Percentiles rank a stretch among this genome's conserved stretches.
phyloP scores from a whole-genome alignment of 2,113 vertebrate genomes.

The Phylloscopus trochiloides region DNA sequence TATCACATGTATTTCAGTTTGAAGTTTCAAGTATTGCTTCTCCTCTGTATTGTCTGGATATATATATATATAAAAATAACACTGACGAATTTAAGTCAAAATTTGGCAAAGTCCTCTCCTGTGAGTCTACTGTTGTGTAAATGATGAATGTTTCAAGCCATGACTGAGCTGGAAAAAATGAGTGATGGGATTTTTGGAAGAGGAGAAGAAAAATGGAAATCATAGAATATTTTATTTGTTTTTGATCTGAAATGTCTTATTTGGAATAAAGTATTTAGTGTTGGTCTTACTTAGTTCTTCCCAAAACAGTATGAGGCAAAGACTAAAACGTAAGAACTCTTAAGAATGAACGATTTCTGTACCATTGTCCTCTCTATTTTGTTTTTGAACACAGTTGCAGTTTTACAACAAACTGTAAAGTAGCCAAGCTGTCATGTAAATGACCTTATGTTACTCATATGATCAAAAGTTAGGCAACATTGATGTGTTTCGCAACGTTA shows the following conservation, averaged over 20 bases:
- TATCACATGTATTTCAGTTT: background rate
- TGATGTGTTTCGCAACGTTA: background rate
- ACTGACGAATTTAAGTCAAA: background rate
- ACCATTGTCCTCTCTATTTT: background rate
- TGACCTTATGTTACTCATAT: background rate
- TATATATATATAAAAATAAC: background rate
- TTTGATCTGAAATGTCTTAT: background rate
- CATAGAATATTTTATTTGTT: background rate
- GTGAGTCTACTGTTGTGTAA: background rate
- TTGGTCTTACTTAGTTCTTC: background rate
- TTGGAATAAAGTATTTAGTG: background rate
- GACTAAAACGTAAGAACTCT: background rate
- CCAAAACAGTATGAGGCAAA: background rate
- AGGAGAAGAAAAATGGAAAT: background rate
- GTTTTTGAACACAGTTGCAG: background rate
- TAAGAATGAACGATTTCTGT: background rate
- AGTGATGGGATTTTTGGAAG: background rate
- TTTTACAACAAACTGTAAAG: background rate
- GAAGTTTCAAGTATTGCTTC: background rate
- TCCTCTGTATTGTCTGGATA: background rate
- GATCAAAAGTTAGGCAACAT: constrained; percentile 6
- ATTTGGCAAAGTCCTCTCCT: background rate
- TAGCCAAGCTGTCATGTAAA: background rate
- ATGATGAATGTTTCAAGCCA: background rate
- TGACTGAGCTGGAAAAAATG: background rate